A percentile compares a stretch with the other conserved stretches of the same genome.
Evolutionary conservation across 1,140 invertebrate species (phyloP).

Genomic region (Pseudachorutes palmiensis): DNA sequence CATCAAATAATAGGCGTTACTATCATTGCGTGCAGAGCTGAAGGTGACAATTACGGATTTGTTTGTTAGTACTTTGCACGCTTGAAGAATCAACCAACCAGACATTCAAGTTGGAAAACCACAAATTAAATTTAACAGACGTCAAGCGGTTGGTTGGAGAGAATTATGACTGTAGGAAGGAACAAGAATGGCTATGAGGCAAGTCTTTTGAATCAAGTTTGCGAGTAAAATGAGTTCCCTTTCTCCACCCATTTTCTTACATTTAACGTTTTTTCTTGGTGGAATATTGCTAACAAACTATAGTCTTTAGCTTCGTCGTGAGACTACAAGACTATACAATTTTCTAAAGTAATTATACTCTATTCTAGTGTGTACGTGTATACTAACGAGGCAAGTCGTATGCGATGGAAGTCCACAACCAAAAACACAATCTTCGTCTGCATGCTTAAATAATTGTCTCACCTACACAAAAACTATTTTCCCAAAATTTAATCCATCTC

Average conservation of each 20-base stretch:
- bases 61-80: slow-evolving; percentile 3
- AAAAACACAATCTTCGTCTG: too few relatives aligned
- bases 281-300: neutral
- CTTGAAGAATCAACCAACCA: neutral
- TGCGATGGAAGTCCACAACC: too few relatives aligned
- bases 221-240: slow-evolving; percentile 13
- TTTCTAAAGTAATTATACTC: too few relatives aligned
- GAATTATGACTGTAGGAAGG: neutral
- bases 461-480: neutral
- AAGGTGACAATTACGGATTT: slow-evolving; percentile 3
- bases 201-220: slow-evolving; percentile 5
- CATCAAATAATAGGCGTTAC: neutral
- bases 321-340: neutral
- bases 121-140: neutral
- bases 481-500: neutral
- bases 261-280: neutral
- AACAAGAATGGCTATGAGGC: neutral
- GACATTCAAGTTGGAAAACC: neutral
- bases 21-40: neutral
- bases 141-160: neutral
- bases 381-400: too few relatives aligned
- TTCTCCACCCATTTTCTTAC: slow-evolving; percentile 1
- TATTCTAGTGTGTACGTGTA: too few relatives aligned
- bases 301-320: neutral
- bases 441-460: slow-evolving; percentile 6